Evolutionary conservation across 2,888 invertebrate species (phyloP), one percentile per base, ranked within the genome.

Genomic region (Mactromeris polynyma): DNA sequence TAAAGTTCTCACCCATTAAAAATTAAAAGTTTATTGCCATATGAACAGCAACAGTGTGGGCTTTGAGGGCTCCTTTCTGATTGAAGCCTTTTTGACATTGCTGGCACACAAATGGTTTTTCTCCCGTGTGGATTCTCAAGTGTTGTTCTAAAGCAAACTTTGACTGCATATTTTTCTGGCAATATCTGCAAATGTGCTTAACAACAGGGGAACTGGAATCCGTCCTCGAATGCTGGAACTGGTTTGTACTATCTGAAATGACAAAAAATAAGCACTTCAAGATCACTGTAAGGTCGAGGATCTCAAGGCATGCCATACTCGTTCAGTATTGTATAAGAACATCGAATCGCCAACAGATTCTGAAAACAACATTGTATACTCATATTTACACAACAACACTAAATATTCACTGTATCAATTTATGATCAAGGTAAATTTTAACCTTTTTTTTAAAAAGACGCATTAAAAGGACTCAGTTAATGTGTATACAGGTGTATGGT

Each of bases 91-190:
- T 69, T 19, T 73, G 26, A 40, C 83, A 83, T 0, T 46, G 42
- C 11, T 31, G 69, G 33, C 83, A 83, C 11, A 46, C 17, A 17
- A 38, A 82, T 9, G 58, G 58, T 40, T 84, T 83, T 64, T 86
- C 86, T 38, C 86, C 86, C 0, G 89, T 86, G 46, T 89, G 89
- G 4, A 78, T 78, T 46, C 81, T 40, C 46, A 83, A n/a, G 46
- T 83, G 83, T 26, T 69, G 64, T 21, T 69, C 69, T 7, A 83
- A 46, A 46, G 69, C 69, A 26, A 26, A 69, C 21, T 69, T 69
- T 0, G 83, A 83, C 73, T 83, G 83, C 31, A 83, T n/a, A 19
- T 4, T 36, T 31, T 83, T 83, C 7, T 46, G 26, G 40, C 83
- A 83, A 9, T 33, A 21, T n/a, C 36, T 33, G 64, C 64, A 82